Evolutionary conservation across 2,888 invertebrate genomes (phyloP), one percentile per base, ranked within the genome.

Genomic region (Tetheella fluctuosa): DNA sequence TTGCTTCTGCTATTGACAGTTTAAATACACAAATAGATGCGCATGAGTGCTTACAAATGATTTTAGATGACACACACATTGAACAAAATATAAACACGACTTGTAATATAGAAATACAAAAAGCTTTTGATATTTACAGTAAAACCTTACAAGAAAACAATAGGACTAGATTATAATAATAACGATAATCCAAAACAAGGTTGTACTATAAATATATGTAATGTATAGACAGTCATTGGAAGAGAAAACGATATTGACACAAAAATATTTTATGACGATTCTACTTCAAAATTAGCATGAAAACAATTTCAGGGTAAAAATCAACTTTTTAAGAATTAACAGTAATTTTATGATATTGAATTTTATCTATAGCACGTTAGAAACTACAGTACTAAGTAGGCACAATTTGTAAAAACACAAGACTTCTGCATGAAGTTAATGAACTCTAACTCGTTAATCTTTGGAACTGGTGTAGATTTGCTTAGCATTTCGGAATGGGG

Each of bases 1-100:
- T 77, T 71, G 82, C 84, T 85, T 84, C 73, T 76, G 72, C 64
- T 61, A 20, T 48, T 20, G 20, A 48, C 48, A 48, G 20, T 48
- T 42, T 48, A 7, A 48, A 7, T 20, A 3, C 34, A 34, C 13
- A 7, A 48, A 20, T 17, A 48, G 48, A 20, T 20, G 48, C 48
- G 48, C 48, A 48, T 48, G 48, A 2, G 0, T 10, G 48, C 48
- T 48, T 48, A 7, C 48, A 48, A 48, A 48, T 48, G 15, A n/a
- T n/a, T n/a, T 39, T 39, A 48, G 48, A 48, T 48, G 48, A 48
- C 20, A 48, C 48, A 42, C 17, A 48, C 48, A 20, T 20, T 39
- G n/a, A 48, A 48, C 20, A 48, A 17, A 39, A 10, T 17, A 42
- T 34, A 10, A 34, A 34, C 12, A 10, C 1, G 10, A n/a, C n/a